A percentile compares a stretch with the other conserved stretches of the same genome.
Evolutionary conservation across 2,888 invertebrate species (phyloP).

Genomic region (Galeopsomyia nigrocyanea): DNA sequence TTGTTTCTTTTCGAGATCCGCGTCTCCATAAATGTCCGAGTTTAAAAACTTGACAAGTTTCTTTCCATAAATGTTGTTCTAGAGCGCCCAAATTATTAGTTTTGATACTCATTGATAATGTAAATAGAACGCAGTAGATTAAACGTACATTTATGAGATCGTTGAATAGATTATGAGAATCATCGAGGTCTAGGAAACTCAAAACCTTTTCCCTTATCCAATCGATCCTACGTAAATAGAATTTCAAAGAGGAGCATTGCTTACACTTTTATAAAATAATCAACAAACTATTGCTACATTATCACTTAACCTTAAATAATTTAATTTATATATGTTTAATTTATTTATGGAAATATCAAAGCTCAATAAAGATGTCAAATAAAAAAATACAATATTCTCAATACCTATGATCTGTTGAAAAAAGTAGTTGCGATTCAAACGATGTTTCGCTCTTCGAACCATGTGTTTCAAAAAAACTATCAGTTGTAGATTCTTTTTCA

Average conservation of each 20-base stretch:
- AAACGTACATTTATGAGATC: slow-evolving; percentile 60
- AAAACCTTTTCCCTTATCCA: slow-evolving; percentile 80
- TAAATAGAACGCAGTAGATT: background rate
- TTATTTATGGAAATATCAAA: no score
- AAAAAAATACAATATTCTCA: no score
- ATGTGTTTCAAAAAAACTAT: no score
- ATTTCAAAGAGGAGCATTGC: background rate
- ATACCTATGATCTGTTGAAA: no score
- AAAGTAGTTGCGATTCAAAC: no score
- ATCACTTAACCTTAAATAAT: no score
- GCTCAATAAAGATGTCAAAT: no score
- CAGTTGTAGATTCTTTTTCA: no score
- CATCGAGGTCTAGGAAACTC: slow-evolving; percentile 71
- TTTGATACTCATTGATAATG: slow-evolving; percentile 12
- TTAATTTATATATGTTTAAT: no score
- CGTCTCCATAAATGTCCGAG: slow-evolving; percentile 69
- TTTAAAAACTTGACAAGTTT: slow-evolving; percentile 72
- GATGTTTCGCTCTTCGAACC: no score
- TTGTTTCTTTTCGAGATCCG: slow-evolving; percentile 72
- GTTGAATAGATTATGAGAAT: slow-evolving; percentile 59
- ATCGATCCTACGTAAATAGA: slow-evolving; percentile 68
- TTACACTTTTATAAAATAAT: no score
- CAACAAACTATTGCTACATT: no score
- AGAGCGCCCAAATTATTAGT: slow-evolving; percentile 3
- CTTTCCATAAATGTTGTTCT: slow-evolving; percentile 71